phyloP scores from a whole-genome alignment of 2,113 vertebrate genomes.

The Neopipo cinnamomea region DNA sequence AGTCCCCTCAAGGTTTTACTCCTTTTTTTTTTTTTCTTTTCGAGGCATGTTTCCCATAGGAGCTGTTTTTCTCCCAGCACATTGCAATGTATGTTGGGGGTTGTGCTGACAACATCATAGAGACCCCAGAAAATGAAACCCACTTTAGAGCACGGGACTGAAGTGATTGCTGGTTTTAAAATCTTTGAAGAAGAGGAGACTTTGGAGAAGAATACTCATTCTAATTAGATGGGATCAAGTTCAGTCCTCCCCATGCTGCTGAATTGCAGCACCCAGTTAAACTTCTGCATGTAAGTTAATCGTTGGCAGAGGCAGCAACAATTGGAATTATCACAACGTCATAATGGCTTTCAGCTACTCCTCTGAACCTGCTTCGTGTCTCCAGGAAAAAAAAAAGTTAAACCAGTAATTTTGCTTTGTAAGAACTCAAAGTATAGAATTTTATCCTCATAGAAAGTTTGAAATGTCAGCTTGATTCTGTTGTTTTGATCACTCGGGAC shows the following conservation, averaged over 20 bases:
- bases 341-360: neutral
- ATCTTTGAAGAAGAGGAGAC: neutral
- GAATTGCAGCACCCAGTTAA: neutral
- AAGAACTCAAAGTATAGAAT: neutral
- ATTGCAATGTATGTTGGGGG: neutral
- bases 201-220: neutral
- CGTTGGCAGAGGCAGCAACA: neutral
- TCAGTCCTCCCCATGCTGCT: accelerated
- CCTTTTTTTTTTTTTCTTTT: neutral
- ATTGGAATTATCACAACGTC: neutral
- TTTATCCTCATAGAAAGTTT: neutral
- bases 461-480: neutral
- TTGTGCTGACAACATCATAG: neutral
- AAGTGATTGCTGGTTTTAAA: neutral
- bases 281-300: neutral
- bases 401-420: neutral
- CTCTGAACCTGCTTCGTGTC: neutral
- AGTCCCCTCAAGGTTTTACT: neutral
- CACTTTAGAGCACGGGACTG: neutral
- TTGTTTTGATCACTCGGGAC: neutral
- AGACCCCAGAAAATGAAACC: neutral
- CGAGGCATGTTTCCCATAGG: neutral
- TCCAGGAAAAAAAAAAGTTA: neutral
- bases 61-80: neutral
- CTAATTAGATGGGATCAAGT: accelerated